Conservation (phyloP, 23 tunicate genomes). For the Corella eumyota region DNA sequence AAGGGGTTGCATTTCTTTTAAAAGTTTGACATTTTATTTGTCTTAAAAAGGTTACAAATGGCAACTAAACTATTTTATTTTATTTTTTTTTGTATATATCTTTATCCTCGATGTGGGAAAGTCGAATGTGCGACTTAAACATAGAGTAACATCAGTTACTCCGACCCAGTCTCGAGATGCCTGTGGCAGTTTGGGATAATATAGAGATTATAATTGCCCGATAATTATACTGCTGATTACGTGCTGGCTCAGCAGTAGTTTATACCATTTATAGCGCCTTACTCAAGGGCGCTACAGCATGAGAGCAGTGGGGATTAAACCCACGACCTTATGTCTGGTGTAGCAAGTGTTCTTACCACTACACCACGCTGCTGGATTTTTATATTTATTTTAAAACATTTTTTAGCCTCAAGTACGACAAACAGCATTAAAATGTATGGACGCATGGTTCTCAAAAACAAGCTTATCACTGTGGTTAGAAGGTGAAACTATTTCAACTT, state of each 20-base stretch:
- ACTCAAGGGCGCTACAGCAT: neutral
- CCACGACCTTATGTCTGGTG: neutral
- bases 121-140: too few species aligned
- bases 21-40: too few species aligned
- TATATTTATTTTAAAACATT: neutral
- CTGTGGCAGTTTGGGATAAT: too few species aligned
- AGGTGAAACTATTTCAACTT: conserved; percentile 18
- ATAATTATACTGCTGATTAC: neutral
- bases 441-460: conserved; percentile 29
- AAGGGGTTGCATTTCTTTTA: too few species aligned
- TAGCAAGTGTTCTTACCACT: neutral
- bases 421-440: conserved; percentile 32
- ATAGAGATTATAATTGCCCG: too few species aligned
- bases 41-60: neutral
- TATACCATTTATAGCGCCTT: neutral
- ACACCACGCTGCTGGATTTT: neutral
- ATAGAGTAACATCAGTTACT: too few species aligned
- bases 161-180: too few species aligned
- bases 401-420: conserved; percentile 25
- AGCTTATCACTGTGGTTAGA: conserved; percentile 34
- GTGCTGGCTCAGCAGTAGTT: neutral
- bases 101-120: too few species aligned
- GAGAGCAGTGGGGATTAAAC: neutral
- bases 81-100: too few species aligned
- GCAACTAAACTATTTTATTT: neutral